These are phyloP conservation scores for Zootoca vivipara DNA, from an alignment of 2,113 vertebrate species.

Conservation along the genomic window DNA sequence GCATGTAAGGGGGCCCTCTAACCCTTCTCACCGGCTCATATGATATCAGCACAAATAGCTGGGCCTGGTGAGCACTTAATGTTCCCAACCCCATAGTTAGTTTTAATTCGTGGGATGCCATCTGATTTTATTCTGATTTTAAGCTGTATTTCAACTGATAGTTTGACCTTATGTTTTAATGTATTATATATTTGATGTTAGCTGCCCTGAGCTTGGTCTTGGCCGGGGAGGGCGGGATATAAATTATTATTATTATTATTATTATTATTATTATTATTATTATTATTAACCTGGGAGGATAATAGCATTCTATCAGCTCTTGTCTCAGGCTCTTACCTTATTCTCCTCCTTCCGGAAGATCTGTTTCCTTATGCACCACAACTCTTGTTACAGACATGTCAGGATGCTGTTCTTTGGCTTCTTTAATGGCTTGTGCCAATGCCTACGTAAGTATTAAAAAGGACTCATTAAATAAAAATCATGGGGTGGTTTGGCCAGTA, in stretches of 20 bases:
- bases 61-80: no score
- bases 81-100: no score
- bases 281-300: neutral
- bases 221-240: no score
- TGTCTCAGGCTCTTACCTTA: conserved; percentile 63
- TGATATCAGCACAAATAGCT: no score
- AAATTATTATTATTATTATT: neutral
- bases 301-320: neutral
- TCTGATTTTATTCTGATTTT: no score
- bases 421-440: conserved; percentile 97
- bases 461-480: neutral
- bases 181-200: no score
- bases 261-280: neutral
- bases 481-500: neutral
- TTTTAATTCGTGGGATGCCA: no score
- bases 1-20: no score
- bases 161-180: no score
- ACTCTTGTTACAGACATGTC: conserved; percentile 99
- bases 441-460: conserved; percentile 78
- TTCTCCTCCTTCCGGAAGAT: conserved; percentile 87
- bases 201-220: no score
- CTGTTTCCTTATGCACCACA: conserved; percentile 98
- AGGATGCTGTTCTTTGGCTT: conserved; percentile 99
- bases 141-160: no score
- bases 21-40: no score